These are phyloP conservation scores for Brachionus plicatilis DNA, from an alignment of 1,140 invertebrate genomes.

Conservation along the genomic window DNA sequence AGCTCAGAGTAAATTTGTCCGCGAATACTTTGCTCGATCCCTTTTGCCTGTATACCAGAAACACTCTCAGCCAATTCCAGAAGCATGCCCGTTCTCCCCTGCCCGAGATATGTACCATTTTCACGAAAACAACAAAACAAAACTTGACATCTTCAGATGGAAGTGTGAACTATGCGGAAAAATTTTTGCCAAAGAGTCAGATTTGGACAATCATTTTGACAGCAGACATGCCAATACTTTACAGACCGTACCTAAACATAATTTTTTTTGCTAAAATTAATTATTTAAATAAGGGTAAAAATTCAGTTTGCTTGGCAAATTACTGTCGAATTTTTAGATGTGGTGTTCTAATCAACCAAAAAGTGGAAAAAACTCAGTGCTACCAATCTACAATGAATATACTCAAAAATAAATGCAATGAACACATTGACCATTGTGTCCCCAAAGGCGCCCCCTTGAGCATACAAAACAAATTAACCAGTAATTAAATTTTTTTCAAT, in stretches of 20 bases:
- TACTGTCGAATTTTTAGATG: constrained; percentile 40
- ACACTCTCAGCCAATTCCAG: neutral
- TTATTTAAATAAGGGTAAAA: neutral
- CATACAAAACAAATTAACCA: neutral
- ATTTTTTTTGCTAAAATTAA: neutral
- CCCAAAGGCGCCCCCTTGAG: neutral
- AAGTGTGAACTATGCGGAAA: constrained; percentile 29
- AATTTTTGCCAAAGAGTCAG: neutral
- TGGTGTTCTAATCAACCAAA: neutral
- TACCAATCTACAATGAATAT: constrained; percentile 10
- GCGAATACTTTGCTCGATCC: constrained; percentile 6
- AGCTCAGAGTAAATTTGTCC: constrained; percentile 34
- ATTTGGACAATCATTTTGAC: constrained; percentile 33
- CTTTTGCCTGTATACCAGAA: constrained; percentile 1
- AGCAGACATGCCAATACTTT: constrained; percentile 1
- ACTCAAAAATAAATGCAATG: neutral
- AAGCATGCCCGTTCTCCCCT: constrained; percentile 1
- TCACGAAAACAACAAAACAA: constrained; percentile 38
- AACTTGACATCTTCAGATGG: constrained; percentile 21
- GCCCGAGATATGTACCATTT: neutral
- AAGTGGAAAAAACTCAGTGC: neutral
- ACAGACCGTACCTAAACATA: neutral
- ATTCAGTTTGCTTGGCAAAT: constrained; percentile 8
- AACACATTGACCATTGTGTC: neutral
- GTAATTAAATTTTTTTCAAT: neutral